Evolutionary conservation across 2,113 vertebrate species (phyloP).

Genomic region (Pteropus alecto): DNA sequence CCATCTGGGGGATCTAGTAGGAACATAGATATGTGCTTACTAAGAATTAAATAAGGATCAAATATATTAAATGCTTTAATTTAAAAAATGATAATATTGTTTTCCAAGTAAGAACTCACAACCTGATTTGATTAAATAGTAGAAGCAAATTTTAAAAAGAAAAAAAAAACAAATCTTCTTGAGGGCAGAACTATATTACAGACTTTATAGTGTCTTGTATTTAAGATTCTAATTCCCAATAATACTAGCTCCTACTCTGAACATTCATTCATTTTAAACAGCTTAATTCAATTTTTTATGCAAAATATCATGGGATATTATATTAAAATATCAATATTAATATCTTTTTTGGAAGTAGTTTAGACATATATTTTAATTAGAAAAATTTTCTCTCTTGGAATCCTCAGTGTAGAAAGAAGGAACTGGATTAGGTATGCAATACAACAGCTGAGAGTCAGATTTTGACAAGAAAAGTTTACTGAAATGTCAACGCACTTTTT

Average conservation of each 20-base stretch:
- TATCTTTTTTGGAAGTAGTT: neutral
- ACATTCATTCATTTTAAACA: neutral
- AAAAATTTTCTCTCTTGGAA: neutral
- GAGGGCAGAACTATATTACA: neutral
- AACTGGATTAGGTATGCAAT: neutral
- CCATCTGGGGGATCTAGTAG: neutral
- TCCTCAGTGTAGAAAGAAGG: neutral
- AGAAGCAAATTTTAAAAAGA: neutral
- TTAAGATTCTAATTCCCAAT: neutral
- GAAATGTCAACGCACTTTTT: neutral
- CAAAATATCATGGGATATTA: neutral
- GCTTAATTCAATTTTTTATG: neutral
- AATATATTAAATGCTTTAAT: neutral
- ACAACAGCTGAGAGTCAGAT: neutral
- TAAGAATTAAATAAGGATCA: neutral
- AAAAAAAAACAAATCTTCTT: neutral
- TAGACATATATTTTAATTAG: neutral
- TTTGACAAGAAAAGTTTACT: neutral
- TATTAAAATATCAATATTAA: neutral
- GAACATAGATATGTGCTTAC: neutral
- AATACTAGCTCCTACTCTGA: neutral
- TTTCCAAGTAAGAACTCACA: neutral
- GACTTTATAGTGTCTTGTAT: neutral
- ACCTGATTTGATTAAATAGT: neutral
- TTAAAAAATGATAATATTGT: conserved; percentile 9